A percentile compares a stretch with the other conserved stretches of the same genome.
phyloP scores from a whole-genome alignment of 2,888 invertebrate species.

The Nomada hirtipes region DNA sequence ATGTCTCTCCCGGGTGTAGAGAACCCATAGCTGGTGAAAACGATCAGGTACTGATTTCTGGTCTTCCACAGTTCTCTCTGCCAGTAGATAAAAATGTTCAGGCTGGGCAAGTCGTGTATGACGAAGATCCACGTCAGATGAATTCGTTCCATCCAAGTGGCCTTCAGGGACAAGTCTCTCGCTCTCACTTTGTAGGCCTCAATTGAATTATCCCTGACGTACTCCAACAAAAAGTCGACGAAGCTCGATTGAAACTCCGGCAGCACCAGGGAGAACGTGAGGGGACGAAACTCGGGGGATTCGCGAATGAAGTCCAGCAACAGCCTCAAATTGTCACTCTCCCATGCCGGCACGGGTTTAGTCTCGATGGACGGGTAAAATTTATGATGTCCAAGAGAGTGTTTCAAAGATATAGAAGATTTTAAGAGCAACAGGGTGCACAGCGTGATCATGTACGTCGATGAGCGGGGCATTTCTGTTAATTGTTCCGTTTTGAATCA shows the following conservation, averaged over 20 bases:
- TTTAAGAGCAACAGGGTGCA: not conserved
- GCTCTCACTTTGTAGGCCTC: conserved; percentile 53
- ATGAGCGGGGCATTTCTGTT: not conserved
- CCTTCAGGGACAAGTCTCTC: conserved; percentile 11
- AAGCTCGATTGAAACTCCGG: conserved; percentile 29
- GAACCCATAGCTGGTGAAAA: conserved; percentile 29
- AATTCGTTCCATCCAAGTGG: conserved; percentile 20
- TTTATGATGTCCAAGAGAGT: not conserved
- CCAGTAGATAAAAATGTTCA: conserved; percentile 50
- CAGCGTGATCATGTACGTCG: not conserved
- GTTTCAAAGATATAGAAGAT: not conserved
- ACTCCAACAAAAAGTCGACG: conserved; percentile 43
- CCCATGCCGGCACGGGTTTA: not conserved
- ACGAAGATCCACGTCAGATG: conserved; percentile 69
- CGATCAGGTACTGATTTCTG: conserved; percentile 60
- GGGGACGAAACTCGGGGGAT: conserved; percentile 60
- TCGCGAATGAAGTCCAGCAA: conserved; percentile 58
- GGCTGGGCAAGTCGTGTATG: conserved; percentile 33
- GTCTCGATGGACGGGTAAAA: not conserved
- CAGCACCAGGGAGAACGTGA: conserved; percentile 59
- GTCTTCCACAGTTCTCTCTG: conserved; percentile 61
- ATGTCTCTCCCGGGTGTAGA: conserved; percentile 21
- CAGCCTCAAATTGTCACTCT: conserved; percentile 53
- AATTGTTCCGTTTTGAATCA: not conserved
- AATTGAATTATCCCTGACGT: conserved; percentile 34